phyloP scores from a whole-genome alignment of 2,888 invertebrate species.

The Ecliptopera silaceata region DNA sequence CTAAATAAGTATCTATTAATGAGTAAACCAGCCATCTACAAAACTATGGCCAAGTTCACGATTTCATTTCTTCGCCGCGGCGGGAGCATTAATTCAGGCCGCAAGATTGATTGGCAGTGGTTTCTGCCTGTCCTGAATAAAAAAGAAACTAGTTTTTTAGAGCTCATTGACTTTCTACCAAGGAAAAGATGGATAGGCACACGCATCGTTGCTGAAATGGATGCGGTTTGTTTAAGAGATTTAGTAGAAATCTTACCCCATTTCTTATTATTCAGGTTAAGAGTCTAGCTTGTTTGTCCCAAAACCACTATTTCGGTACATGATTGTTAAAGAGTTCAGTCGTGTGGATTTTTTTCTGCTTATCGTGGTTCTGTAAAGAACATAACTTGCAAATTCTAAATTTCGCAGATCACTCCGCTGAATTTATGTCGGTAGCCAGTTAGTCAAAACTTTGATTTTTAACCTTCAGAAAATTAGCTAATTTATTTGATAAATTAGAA shows the following conservation, averaged over 20 bases:
- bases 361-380: too few species aligned
- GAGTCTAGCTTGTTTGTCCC: too few species aligned
- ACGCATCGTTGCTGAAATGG: slow-evolving; percentile 9
- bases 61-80: slow-evolving; percentile 30
- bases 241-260: not conserved
- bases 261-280: too few species aligned
- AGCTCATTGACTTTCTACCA: slow-evolving; percentile 44
- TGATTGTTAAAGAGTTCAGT: too few species aligned
- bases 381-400: too few species aligned
- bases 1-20: not conserved
- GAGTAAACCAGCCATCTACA: slow-evolving; percentile 6
- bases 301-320: too few species aligned
- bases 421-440: too few species aligned
- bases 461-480: too few species aligned
- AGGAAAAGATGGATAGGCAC: slow-evolving; percentile 36
- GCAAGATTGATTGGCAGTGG: slow-evolving; percentile 39
- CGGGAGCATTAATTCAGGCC: slow-evolving; percentile 37
- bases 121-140: slow-evolving; percentile 37
- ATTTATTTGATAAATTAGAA: too few species aligned
- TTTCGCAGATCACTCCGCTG: too few species aligned
- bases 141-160: slow-evolving; percentile 38
- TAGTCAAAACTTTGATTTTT: too few species aligned
- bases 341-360: too few species aligned
- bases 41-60: slow-evolving; percentile 29
- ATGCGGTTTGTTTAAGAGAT: slow-evolving; percentile 5